Evolutionary conservation across 2,113 vertebrate genomes (phyloP).

Genomic region (Xiphorhynchus elegans): DNA sequence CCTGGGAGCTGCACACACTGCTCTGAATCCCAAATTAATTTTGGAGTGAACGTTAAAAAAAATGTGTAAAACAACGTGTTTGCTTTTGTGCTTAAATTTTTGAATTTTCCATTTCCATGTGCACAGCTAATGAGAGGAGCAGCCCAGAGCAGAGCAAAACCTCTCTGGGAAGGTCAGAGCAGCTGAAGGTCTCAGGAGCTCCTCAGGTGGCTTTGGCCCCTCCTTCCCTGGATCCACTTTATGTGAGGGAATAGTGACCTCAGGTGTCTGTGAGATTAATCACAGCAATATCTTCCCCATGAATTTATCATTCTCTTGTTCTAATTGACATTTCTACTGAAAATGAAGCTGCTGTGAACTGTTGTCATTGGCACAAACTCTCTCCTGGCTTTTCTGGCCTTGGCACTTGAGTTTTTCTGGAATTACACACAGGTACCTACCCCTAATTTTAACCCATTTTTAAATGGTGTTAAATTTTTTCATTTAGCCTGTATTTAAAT

Average conservation of each 20-base stretch:
- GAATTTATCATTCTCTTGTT: background rate
- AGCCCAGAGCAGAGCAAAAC: background rate
- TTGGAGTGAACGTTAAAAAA: background rate
- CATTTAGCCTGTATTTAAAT: background rate
- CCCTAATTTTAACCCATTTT: background rate
- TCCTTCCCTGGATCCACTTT: background rate
- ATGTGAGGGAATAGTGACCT: conserved; percentile 49
- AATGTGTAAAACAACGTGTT: fast-evolving
- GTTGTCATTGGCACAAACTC: background rate
- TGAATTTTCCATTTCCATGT: background rate
- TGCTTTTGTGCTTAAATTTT: background rate
- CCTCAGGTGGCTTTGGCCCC: fast-evolving
- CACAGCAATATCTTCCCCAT: background rate
- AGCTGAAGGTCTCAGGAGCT: background rate
- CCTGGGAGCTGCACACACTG: background rate
- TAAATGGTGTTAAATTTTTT: background rate
- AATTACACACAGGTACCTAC: background rate
- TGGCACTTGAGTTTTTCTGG: background rate
- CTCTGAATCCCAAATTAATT: background rate
- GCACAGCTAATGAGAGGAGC: background rate
- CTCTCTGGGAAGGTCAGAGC: background rate
- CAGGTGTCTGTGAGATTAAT: conserved; percentile 37
- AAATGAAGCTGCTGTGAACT: background rate
- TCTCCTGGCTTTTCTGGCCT: background rate
- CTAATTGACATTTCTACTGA: background rate